Conservation (phyloP, 1,140 invertebrate species). For the Alviniconcha marisindica region DNA sequence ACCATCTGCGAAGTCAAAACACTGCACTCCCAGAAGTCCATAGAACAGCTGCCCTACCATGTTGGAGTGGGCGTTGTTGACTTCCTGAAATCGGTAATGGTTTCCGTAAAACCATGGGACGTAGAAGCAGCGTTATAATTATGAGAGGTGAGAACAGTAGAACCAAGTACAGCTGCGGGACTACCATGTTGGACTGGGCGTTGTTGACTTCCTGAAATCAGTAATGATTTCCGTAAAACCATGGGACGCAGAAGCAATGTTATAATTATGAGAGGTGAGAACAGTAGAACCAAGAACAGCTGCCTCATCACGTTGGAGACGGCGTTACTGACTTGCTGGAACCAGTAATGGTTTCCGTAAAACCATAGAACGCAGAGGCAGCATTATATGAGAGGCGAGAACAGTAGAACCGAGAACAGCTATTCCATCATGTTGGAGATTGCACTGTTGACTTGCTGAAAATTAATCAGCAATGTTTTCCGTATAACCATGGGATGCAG, state of each 20-base stretch:
- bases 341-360: background rate
- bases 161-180: background rate
- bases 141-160: background rate
- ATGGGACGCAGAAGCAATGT: background rate
- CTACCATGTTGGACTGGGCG: background rate
- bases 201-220: constrained; percentile 43
- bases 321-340: background rate
- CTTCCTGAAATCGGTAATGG: constrained; percentile 47
- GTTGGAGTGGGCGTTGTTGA: constrained; percentile 52
- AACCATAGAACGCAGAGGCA: too few species aligned
- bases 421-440: too few species aligned
- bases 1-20: constrained; percentile 55
- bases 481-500: too few species aligned
- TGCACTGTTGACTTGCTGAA: too few species aligned
- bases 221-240: background rate
- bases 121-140: background rate
- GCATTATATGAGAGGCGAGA: too few species aligned
- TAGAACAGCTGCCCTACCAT: constrained; percentile 59
- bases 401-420: too few species aligned
- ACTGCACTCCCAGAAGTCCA: constrained; percentile 56
- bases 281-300: background rate
- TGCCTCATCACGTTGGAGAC: background rate
- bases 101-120: background rate
- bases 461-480: too few species aligned
- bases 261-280: too few species aligned